Percentiles rank a stretch among this genome's conserved stretches.
Conservation (phyloP, 2,888 invertebrate species). For the Brenthis hecate region DNA sequence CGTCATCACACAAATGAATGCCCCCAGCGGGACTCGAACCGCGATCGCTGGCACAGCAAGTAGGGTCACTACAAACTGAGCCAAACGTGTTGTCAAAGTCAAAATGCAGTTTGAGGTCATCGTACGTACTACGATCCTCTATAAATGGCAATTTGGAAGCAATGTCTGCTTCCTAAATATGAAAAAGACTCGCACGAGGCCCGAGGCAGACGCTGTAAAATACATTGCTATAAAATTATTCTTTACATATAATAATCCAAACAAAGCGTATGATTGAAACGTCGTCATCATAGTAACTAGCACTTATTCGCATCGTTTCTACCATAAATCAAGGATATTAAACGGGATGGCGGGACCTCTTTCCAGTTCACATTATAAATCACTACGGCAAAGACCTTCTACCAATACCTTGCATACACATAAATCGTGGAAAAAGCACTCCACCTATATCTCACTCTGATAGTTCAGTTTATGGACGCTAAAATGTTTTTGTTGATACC, state of each 20-base stretch:
- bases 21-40: no score
- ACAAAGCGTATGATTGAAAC: conserved; percentile 10
- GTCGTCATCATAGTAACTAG: conserved; percentile 74
- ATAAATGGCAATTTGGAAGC: no score
- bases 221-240: no score
- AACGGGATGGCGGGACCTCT: conserved; percentile 81
- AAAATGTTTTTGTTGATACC: conserved; percentile 15
- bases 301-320: conserved; percentile 78
- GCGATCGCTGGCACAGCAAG: no score
- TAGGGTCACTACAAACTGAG: no score
- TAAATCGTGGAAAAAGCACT: conserved; percentile 65
- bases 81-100: no score
- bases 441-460: conserved; percentile 38
- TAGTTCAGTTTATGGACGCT: conserved; percentile 20
- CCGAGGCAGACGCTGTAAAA: no score
- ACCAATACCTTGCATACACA: conserved; percentile 68
- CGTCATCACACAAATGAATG: no score
- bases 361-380: conserved; percentile 81
- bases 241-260: conserved; percentile 4
- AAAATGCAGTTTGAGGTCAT: no score
- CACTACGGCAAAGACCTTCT: conserved; percentile 70
- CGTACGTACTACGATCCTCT: no score
- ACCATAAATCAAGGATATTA: conserved; percentile 83
- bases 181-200: no score
- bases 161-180: no score